Conservation (phyloP, 2,797 vertebrate genomes). For the Florisuga fusca region DNA sequence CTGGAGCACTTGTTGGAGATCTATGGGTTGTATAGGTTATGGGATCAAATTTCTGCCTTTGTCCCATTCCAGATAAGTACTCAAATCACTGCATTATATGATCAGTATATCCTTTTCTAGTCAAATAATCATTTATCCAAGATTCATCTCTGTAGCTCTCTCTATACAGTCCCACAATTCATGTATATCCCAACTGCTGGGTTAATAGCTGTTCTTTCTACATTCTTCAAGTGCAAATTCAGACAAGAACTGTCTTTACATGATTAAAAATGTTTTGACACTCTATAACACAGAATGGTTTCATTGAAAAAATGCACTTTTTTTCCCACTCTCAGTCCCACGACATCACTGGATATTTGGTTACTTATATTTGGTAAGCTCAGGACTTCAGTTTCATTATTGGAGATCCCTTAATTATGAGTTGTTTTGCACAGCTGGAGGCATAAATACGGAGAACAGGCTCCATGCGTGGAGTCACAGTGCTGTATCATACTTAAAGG, state of each 20-base stretch:
- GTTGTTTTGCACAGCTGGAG: neutral
- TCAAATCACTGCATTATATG: neutral
- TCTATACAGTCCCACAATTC: neutral
- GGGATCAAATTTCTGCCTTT: slow-evolving; percentile 1
- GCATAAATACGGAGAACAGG: neutral
- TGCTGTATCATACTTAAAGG: neutral
- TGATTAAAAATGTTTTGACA: neutral
- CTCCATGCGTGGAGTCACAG: neutral
- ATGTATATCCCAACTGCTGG: accelerated
- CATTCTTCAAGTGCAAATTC: neutral
- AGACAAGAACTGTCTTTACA: neutral
- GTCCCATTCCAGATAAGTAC: neutral
- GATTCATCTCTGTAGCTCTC: neutral
- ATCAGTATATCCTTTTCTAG: neutral
- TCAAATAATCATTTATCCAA: neutral
- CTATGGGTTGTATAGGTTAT: neutral
- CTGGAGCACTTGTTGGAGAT: neutral
- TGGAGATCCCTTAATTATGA: neutral
- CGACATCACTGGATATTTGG: neutral
- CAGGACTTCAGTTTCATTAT: neutral
- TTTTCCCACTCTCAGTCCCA: neutral
- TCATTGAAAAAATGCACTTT: neutral
- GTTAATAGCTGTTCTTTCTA: neutral
- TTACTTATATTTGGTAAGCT: neutral
- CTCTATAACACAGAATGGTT: neutral